Evolutionary conservation across 2,888 invertebrate genomes (phyloP).

Genomic region (Cheilosia pagana): DNA sequence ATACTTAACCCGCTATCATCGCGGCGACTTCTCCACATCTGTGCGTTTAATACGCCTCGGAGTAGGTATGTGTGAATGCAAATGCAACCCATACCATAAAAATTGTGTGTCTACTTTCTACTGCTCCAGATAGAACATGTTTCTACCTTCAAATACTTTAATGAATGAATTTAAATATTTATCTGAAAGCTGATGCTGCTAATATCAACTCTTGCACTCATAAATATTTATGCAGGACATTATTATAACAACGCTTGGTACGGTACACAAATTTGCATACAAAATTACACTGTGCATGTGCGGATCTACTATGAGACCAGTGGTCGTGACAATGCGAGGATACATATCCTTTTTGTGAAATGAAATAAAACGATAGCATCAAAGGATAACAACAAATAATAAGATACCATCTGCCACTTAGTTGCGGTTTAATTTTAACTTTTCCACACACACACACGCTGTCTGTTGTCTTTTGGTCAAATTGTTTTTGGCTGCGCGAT

Average conservation of each 20-base stretch:
- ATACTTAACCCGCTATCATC: conserved; percentile 26
- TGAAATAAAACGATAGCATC: conserved; percentile 38
- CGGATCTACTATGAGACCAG: not conserved
- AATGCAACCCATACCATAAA: too few relatives aligned
- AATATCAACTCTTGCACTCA: not conserved
- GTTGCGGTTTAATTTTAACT: conserved; percentile 30
- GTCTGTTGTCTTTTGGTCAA: conserved; percentile 1
- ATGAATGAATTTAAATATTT: too few relatives aligned
- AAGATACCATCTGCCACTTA: conserved; percentile 33
- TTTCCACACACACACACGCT: not conserved
- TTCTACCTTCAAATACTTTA: too few relatives aligned
- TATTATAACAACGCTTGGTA: not conserved
- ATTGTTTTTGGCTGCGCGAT: conserved; percentile 10
- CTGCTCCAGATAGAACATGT: too few relatives aligned
- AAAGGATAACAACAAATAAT: conserved; percentile 30
- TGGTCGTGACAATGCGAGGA: not conserved
- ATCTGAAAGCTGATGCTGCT: not conserved
- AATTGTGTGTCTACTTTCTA: not conserved
- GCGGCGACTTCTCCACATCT: not conserved
- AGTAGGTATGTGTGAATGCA: not conserved
- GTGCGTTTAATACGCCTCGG: not conserved
- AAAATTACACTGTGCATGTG: not conserved
- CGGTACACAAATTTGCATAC: not conserved
- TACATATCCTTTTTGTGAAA: not conserved
- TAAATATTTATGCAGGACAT: conserved; percentile 2